These are phyloP conservation scores for Melipona bicolor DNA, from an alignment of 2,888 invertebrate species.

Conservation along the genomic window DNA sequence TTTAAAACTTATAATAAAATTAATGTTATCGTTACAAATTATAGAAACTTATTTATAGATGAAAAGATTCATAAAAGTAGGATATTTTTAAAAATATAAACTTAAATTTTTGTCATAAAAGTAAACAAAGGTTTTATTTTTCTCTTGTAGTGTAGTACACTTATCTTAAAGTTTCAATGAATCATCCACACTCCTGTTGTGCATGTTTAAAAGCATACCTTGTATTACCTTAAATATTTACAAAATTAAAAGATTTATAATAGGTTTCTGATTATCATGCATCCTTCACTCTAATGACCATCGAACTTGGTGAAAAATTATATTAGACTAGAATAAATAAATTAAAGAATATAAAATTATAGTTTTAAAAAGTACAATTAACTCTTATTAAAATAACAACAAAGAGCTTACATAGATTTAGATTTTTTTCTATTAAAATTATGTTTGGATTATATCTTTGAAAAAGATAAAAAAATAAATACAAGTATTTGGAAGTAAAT, in stretches of 20 bases:
- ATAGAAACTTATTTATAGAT: constrained; percentile 19
- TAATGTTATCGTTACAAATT: constrained; percentile 13
- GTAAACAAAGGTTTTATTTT: constrained; percentile 30
- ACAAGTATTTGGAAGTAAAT: constrained; percentile 62
- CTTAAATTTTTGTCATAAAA: not conserved
- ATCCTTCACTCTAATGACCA: constrained; percentile 70
- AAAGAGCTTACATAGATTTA: constrained; percentile 22
- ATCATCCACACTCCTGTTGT: constrained; percentile 11
- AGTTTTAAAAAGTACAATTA: constrained; percentile 25
- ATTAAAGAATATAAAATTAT: constrained; percentile 32
- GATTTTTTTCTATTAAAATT: constrained; percentile 26
- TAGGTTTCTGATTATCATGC: constrained; percentile 65
- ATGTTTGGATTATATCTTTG: constrained; percentile 36
- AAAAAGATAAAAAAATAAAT: constrained; percentile 63
- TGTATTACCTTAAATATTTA: constrained; percentile 57
- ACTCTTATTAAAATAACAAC: constrained; percentile 11
- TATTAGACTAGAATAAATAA: constrained; percentile 62
- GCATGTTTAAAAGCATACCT: constrained; percentile 37
- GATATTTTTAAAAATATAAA: constrained; percentile 4
- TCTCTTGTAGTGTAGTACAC: constrained; percentile 12
- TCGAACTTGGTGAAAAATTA: constrained; percentile 76
- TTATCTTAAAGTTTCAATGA: constrained; percentile 24
- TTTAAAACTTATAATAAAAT: constrained; percentile 18
- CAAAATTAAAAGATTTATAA: constrained; percentile 57
- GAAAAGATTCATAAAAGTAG: constrained; percentile 9